Conservation (phyloP, 2,888 invertebrate genomes). For the Oscheius sp. region DNA sequence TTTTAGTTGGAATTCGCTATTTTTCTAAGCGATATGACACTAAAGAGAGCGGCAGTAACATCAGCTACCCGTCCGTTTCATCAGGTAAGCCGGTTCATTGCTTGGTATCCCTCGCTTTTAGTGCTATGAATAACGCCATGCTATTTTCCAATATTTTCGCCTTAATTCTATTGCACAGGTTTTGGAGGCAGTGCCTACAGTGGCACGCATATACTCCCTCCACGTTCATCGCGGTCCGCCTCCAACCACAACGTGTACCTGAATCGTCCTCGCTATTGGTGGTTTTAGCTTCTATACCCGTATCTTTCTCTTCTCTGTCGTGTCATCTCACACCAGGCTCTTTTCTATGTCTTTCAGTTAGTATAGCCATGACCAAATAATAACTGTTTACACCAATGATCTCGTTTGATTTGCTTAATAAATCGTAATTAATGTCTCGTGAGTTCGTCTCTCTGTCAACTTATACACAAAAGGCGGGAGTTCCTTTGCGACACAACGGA, state of each 20-base stretch:
- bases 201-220: constrained; percentile 33
- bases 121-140: constrained; percentile 18
- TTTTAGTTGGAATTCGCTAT: constrained; percentile 49
- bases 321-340: background rate
- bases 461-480: background rate
- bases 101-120: constrained; percentile 7
- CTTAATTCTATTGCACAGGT: constrained; percentile 22
- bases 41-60: constrained; percentile 34
- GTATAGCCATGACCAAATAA: constrained; percentile 9
- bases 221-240: constrained; percentile 34
- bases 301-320: constrained; percentile 2
- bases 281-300: constrained; percentile 42
- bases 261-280: constrained; percentile 61
- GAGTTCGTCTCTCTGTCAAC: background rate
- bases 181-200: constrained; percentile 35
- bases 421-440: background rate
- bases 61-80: constrained; percentile 28
- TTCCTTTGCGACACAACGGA: background rate
- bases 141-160: background rate
- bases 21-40: constrained; percentile 43
- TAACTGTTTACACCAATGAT: constrained; percentile 9
- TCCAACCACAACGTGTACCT: constrained; percentile 50
- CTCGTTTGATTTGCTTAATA: constrained; percentile 8
- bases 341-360: constrained; percentile 12
- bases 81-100: constrained; percentile 13